Evolutionary conservation across 1,140 invertebrate genomes (phyloP), one percentile per base, ranked within the genome.

Genomic region (Acromyrmex echinatior): DNA sequence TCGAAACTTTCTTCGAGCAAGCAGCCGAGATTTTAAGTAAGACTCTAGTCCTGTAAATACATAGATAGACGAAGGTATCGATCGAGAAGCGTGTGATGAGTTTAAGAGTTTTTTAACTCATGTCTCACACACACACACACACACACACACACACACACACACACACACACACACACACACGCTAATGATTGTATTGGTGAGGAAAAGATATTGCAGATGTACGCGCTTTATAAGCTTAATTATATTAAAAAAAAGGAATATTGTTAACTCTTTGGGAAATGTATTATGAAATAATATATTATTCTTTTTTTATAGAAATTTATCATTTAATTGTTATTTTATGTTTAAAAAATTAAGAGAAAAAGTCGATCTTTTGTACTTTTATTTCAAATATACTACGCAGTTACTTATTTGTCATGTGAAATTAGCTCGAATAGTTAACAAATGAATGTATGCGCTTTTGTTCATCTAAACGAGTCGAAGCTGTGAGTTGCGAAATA

Each of bases 11-110:
- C 60, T 12, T 73, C 90, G 81, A 85, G 85, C 79, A 90, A 68
- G 71, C 79, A 49, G 18, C 12, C 18, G 56, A 70, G 56, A 78
- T 91, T 90, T 92, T 88, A 88, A 90, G 70, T 87, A 91, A 92
- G 87, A 88, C 53, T 93, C 92, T 93, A 92, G 92, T 93, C 92
- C 86, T 92, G 87, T 93, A 92, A 90, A 93, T 93, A 93, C 78
- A 65, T 91, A 92, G 77, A n/a, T 88, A 91, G 73, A 21, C 63
- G 77, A 87, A 84, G 79, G 6, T 65, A 62, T 85, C 39, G 21
- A 49, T 74, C 35, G 66, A 68, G 31, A 10, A 85, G 45, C 58
- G 58, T 66, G 56, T 51, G 76, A 60, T 16, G 14, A 82, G 53
- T 31, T 60, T 16, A 21, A 6, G 68, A 1, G 39, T 58, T 70